Base-by-base conservation (phyloP, 2,888 invertebrate species). In the Troides aeacus region DNA sequence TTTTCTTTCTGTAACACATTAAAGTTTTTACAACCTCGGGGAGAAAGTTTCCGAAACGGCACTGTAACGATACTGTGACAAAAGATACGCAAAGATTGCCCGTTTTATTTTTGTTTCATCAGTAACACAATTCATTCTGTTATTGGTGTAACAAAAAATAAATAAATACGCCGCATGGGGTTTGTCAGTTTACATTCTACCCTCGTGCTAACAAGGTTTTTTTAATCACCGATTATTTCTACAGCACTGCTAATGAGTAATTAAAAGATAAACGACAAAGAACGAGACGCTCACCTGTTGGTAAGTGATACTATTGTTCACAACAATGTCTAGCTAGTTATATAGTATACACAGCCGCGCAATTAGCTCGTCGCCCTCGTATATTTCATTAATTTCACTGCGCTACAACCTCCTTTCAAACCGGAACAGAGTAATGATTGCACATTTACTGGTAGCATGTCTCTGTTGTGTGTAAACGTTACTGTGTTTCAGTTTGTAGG, bases 1-100 rank as follows among this genome's bases (percentile, higher is more conserved):
- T 67, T 71, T 67, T 36, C 70, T 57, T 30, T 46, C 42, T 64
- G 61, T 67, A 59, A 62, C 62, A 56, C 60, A 46, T 59, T 30
- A 63, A 63, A 66, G 70, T 70, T 70, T 65, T 66, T 62, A 60
- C 42, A 58, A 64, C 53, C 50, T 42, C 18, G 23, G 66, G 59
- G 62, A 15, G 50, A 56, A 66, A 66, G 63, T 42, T 66, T 66
- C 56, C 36, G 57, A 46, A 64, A 50, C 64, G 23, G 63, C 50
- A 39, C 50, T 53, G 46, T 59, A 59, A 63, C 62, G 62, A 67
- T 53, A 53, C 42, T 62, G 62, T 67, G 65, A 56, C 66, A 24
- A 60, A 60, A 39, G 36, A 62, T 21, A 62, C 62, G 42, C 62
- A 62, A 62, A 58, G 23, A 57, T 57, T 59, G 24, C 53, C 0